Evolutionary conservation across 2,797 vertebrate genomes (phyloP).

Genomic region (Adrianichthys oophorus): DNA sequence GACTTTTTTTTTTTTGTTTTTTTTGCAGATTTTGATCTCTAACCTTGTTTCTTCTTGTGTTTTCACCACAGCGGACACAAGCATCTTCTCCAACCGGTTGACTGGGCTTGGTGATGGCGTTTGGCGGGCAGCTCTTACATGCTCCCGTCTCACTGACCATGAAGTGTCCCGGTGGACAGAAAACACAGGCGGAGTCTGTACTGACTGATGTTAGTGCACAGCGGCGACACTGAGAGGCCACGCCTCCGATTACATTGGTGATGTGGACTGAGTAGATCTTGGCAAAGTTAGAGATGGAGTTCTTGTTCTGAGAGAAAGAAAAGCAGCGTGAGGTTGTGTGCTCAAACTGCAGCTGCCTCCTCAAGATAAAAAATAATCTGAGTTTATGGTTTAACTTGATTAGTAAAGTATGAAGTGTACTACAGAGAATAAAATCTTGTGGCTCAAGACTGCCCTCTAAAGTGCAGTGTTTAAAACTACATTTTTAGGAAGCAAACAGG

Average conservation of each 20-base stretch:
- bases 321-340: background rate
- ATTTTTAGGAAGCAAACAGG: background rate
- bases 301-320: conserved; percentile 75
- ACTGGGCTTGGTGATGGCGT: conserved; percentile 81
- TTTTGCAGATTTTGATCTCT: background rate
- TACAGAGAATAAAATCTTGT: background rate
- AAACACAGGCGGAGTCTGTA: conserved; percentile 81
- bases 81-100: conserved; percentile 78
- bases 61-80: conserved; percentile 87
- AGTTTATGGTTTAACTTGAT: background rate
- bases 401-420: background rate
- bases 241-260: conserved; percentile 87
- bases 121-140: conserved; percentile 81
- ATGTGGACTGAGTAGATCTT: conserved; percentile 91
- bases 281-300: conserved; percentile 84
- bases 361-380: background rate
- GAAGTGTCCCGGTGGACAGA: conserved; percentile 86
- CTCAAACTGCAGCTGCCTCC: background rate
- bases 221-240: conserved; percentile 87
- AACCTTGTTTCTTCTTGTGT: conserved; percentile 87
- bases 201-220: conserved; percentile 77
- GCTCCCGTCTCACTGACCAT: conserved; percentile 76
- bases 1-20: background rate
- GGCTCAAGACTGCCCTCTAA: conserved; percentile 51
- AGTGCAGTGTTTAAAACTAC: conserved; percentile 1